Percentiles rank a stretch among this genome's conserved stretches.
Evolutionary conservation across 2,797 vertebrate species (phyloP).

Genomic region (Miichthys miiuy): DNA sequence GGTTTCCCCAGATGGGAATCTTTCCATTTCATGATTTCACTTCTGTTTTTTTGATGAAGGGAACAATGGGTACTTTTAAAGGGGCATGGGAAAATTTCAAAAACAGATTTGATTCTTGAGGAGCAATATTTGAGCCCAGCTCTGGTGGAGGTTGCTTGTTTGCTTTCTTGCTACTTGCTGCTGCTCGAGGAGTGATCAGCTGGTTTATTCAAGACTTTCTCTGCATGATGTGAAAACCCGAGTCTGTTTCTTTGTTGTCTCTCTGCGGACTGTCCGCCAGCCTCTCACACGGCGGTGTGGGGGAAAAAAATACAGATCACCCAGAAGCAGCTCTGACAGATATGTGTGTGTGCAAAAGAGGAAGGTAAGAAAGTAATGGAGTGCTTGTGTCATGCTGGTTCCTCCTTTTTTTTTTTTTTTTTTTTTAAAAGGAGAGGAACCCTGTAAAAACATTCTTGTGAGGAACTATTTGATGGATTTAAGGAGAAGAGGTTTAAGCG

Average conservation of each 20-base stretch:
- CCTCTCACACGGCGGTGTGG: conserved; percentile 32
- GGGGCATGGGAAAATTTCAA: neutral
- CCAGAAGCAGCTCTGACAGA: conserved; percentile 9
- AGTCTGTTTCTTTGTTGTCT: conserved; percentile 1
- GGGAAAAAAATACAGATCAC: conserved; percentile 23
- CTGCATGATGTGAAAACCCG: conserved; percentile 13
- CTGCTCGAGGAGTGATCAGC: neutral
- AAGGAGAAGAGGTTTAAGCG: conserved; percentile 14
- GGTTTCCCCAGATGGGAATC: conserved; percentile 12
- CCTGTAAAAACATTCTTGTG: neutral
- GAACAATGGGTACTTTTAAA: neutral
- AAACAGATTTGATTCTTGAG: too few relatives aligned
- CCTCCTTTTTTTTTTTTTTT: conserved; percentile 1
- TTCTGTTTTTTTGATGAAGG: conserved; percentile 49
- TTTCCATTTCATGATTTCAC: conserved; percentile 15
- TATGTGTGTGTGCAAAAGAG: conserved; percentile 13
- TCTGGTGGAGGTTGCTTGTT: neutral
- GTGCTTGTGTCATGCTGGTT: neutral
- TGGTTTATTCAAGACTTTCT: conserved; percentile 19
- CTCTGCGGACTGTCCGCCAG: neutral
- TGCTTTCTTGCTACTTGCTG: neutral
- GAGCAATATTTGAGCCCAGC: too few relatives aligned
- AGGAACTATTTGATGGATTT: conserved; percentile 28
- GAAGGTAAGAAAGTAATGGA: conserved; percentile 15
- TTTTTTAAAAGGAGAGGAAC: neutral